Conservation (phyloP, 2,888 invertebrate species). For the Scelioninae gen. 1 region DNA sequence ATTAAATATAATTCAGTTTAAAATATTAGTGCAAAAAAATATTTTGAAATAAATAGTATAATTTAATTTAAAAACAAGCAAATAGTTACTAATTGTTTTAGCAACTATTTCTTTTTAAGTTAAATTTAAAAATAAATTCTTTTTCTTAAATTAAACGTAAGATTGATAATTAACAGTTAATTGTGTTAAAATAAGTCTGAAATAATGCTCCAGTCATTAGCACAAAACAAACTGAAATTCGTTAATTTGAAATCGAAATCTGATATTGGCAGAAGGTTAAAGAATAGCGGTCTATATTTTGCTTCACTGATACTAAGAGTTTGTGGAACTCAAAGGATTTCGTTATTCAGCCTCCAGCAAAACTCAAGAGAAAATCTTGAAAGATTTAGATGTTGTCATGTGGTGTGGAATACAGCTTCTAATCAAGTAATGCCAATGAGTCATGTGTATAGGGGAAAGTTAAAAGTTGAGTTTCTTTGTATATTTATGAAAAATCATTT, state of each 20-base stretch:
- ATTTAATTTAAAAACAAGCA: too few relatives aligned
- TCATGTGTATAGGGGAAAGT: constrained; percentile 8
- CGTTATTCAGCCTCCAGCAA: constrained; percentile 15
- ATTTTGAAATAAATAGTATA: too few relatives aligned
- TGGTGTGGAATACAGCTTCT: constrained; percentile 15
- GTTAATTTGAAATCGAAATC: constrained; percentile 31
- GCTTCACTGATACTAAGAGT: constrained; percentile 27
- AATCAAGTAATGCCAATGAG: constrained; percentile 28
- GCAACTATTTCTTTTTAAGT: too few relatives aligned
- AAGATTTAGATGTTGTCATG: constrained; percentile 23
- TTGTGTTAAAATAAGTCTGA: background rate
- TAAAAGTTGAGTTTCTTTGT: constrained; percentile 3
- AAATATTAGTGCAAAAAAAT: too few relatives aligned
- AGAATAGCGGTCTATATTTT: constrained; percentile 28
- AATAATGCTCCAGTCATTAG: constrained; percentile 6
- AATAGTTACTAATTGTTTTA: too few relatives aligned
- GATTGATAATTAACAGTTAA: background rate
- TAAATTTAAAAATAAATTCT: background rate
- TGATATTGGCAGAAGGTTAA: constrained; percentile 38
- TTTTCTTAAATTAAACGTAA: background rate
- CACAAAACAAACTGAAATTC: constrained; percentile 7
- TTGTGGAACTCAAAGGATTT: constrained; percentile 32
- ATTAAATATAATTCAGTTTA: too few relatives aligned
- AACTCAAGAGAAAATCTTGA: constrained; percentile 37
- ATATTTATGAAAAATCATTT: constrained; percentile 2